Percentiles rank a stretch among this genome's conserved stretches.
Conservation (phyloP, 2,888 invertebrate genomes). For the Eristalis intricaria region DNA sequence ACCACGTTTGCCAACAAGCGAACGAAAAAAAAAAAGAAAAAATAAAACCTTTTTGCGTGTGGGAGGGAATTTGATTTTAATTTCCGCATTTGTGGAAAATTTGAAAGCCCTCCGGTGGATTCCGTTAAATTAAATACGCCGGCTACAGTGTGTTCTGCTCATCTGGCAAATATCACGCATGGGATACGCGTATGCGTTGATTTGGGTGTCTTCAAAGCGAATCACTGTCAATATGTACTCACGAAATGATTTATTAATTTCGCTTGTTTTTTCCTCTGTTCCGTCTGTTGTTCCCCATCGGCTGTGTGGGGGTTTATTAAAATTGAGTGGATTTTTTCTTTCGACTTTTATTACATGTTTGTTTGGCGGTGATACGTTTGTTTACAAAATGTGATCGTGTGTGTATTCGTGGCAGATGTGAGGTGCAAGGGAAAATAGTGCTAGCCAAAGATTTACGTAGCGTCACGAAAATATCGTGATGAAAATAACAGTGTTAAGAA, state of each 20-base stretch:
- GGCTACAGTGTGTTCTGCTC: not conserved
- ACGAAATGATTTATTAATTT: slow-evolving; percentile 5
- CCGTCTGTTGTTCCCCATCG: not conserved
- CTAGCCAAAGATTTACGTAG: not conserved
- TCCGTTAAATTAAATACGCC: not conserved
- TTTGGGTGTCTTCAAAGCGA: slow-evolving; percentile 13
- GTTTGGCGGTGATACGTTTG: not conserved
- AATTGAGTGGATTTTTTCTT: not conserved
- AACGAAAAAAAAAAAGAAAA: not conserved
- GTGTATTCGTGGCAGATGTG: not conserved
- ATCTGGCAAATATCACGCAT: not conserved
- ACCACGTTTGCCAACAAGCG: not conserved
- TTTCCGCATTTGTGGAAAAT: slow-evolving; percentile 38
- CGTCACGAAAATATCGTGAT: not conserved
- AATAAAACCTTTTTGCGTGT: not conserved
- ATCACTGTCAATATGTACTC: slow-evolving; percentile 16
- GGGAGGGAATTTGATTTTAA: slow-evolving; percentile 29
- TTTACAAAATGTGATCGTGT: not conserved
- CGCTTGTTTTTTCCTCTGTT: not conserved
- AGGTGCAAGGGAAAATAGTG: not conserved
- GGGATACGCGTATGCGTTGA: not conserved
- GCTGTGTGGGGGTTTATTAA: not conserved
- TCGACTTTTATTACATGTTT: not conserved
- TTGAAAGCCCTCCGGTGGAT: slow-evolving; percentile 18
- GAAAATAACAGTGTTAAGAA: not conserved